These are phyloP conservation scores for Sinhomidia bicolor DNA, from an alignment of 2,888 invertebrate genomes.

Conservation along the genomic window DNA sequence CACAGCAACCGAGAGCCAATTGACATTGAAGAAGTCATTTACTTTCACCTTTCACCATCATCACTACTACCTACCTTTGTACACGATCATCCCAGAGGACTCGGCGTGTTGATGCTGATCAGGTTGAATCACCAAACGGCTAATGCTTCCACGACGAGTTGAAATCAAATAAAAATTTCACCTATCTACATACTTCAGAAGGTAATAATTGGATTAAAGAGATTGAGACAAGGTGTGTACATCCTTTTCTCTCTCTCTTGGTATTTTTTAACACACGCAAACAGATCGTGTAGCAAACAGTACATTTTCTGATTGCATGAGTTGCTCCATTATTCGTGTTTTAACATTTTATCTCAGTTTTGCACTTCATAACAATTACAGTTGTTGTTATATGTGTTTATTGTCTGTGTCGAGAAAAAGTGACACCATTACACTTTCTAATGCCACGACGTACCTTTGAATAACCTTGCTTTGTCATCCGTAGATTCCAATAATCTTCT, in stretches of 20 bases:
- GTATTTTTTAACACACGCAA: not conserved
- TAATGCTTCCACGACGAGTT: conserved; percentile 2
- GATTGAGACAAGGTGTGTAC: not conserved
- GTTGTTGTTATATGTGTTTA: too few relatives aligned
- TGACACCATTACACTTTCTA: conserved; percentile 5
- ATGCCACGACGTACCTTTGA: conserved; percentile 20
- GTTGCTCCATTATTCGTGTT: not conserved
- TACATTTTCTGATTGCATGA: not conserved
- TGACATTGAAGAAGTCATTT: conserved; percentile 53
- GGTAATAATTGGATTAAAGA: conserved; percentile 3
- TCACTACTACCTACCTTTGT: not conserved
- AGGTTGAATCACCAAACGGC: not conserved
- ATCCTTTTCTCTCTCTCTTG: too few relatives aligned
- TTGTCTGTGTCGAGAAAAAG: not conserved
- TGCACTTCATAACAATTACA: not conserved
- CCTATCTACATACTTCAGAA: conserved; percentile 7
- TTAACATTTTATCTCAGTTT: not conserved
- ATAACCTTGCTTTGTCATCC: conserved; percentile 17
- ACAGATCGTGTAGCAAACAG: not conserved
- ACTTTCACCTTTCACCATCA: conserved; percentile 35
- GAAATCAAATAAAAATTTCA: conserved; percentile 5
- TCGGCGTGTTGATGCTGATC: not conserved
- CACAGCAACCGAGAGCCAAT: conserved; percentile 1
- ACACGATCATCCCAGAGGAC: not conserved
- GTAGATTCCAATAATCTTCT: not conserved